Percentiles rank a stretch among this genome's conserved stretches.
phyloP scores from a whole-genome alignment of 2,797 vertebrate genomes.

The Euphonia xanthogaster region DNA sequence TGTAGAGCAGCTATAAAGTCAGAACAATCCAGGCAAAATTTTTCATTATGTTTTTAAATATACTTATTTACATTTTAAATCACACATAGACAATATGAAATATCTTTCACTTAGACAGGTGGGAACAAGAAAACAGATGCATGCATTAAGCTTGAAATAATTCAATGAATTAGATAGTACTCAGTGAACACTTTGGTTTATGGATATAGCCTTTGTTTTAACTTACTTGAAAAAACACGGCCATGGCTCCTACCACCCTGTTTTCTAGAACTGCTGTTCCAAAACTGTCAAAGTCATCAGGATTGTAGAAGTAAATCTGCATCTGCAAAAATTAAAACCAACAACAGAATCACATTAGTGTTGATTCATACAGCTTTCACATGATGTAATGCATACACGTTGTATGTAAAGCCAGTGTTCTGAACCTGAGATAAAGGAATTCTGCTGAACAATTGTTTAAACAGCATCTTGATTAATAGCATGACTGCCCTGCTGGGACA shows the following conservation, averaged over 20 bases:
- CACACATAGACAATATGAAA: constrained; percentile 77
- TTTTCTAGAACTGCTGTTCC: constrained; percentile 89
- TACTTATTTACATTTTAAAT: constrained; percentile 85
- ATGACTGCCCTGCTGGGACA: constrained; percentile 37
- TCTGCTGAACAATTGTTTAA: constrained; percentile 48
- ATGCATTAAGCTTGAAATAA: constrained; percentile 77
- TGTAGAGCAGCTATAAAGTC: constrained; percentile 78
- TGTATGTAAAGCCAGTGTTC: background rate
- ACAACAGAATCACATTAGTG: constrained; percentile 30
- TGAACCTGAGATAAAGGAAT: constrained; percentile 32
- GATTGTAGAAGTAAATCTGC: constrained; percentile 99
- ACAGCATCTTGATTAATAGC: constrained; percentile 59
- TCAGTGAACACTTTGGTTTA: constrained; percentile 54
- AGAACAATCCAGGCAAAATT: constrained; percentile 78
- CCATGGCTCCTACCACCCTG: constrained; percentile 90
- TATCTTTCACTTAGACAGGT: constrained; percentile 80
- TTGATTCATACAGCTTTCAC: constrained; percentile 14
- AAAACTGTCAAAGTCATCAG: constrained; percentile 95
- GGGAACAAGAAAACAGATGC: constrained; percentile 79
- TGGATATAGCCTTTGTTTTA: constrained; percentile 54
- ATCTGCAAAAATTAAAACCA: constrained; percentile 82
- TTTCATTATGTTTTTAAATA: constrained; percentile 79
- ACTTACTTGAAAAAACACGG: constrained; percentile 94
- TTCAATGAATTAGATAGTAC: constrained; percentile 64
- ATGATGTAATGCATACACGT: background rate